Base-by-base conservation (phyloP, 1,140 invertebrate species). In the Aphidius ervi region DNA sequence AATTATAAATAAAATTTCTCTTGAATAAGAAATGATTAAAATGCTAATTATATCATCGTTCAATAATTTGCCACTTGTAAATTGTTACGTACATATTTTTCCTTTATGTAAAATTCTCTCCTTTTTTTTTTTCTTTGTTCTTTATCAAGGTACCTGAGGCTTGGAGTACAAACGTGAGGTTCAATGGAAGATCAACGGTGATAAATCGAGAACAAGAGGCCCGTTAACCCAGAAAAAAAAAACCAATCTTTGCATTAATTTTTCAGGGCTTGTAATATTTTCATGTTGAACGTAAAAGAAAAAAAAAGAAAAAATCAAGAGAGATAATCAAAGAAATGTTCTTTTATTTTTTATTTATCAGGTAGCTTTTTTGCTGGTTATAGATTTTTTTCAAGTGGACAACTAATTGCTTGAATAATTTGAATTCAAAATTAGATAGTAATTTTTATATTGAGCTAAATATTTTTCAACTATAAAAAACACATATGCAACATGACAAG, bases 21-120 rank as follows among this genome's bases (percentile, higher is more conserved):
- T 74, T 70, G 74, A 74, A 75, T 73, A 63, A 70, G 70, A 68
- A 71, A 74, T 67, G 68, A 73, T 74, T 74, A 72, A 16, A 73
- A 72, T 67, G 65, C 64, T 73, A 73, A 72, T 58, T 73, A 70
- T 73, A 70, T 73, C 16, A 16, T 16, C 65, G 69, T 74, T 75
- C 68, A 63, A 64, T 71, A 63, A 56, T 49, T 52, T 46, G 23
- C 46, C 60, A 57, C 37, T 40, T 31, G n/a, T n/a, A n/a, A n/a
- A n/a, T n/a, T n/a, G 2, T 6, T 59, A 50, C 23, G 9, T 42
- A 9, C 42, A 62, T 58, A 52, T 63, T 20, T 58, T 47, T 59
- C 16, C 16, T 16, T 16, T 16, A 16, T 16, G 16, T 16, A 16
- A 16, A 16, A 16, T 16, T 16, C 16, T 16, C 9, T 58, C 5